Base-by-base conservation (phyloP, 2,113 vertebrate species). In the Platysteira castanea region DNA sequence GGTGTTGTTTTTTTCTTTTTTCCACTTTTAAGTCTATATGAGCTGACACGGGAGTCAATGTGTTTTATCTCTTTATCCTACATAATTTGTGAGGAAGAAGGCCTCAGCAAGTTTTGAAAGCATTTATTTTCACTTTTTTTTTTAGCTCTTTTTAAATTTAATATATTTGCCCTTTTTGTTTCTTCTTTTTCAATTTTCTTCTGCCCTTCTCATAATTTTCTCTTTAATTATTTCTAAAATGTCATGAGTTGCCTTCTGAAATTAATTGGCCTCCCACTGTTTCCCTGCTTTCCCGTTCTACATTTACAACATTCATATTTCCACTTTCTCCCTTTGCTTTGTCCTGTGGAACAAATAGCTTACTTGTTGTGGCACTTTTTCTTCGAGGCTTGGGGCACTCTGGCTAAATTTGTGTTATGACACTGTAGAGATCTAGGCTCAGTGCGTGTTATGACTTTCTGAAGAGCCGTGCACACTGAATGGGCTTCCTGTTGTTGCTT, bases 141-240 rank as follows among this genome's bases (percentile, higher is more conserved):
- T 31, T 18, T 31, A 28, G 3, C 75, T 74, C 3, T 33, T 23
- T 54, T 83, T 69, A 37, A 46, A 74, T 82, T 79, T 71, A 46
- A 78, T 41, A 12, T 23, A 44, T 60, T 74, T 89, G 9, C 22
- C 63, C 30, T 78, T 90, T 91, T 59, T 60, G 4, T 56, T 89
- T 63, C n/a, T 12, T 56, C 26, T 67, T 71, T 93, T 95, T 71
- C n/a, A 41, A 42, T 87, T 94, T 94, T 85, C 24, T 85, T 75
- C 53, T 94, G 49, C 8, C 28, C n/a, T 84, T 91, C 84, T 79
- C 24, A 61, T 46, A 78, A 68, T 91, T 91, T 91, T 78, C 19
- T 52, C 90, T 41, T 74, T 89, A 93, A 91, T 93, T 87, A 82
- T 61, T 84, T 82, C 65, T 91, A 80, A 95, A 95, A 92, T 91